These are phyloP conservation scores for Tinamus guttatus DNA, from an alignment of 2,113 vertebrate species.

Conservation along the genomic window DNA sequence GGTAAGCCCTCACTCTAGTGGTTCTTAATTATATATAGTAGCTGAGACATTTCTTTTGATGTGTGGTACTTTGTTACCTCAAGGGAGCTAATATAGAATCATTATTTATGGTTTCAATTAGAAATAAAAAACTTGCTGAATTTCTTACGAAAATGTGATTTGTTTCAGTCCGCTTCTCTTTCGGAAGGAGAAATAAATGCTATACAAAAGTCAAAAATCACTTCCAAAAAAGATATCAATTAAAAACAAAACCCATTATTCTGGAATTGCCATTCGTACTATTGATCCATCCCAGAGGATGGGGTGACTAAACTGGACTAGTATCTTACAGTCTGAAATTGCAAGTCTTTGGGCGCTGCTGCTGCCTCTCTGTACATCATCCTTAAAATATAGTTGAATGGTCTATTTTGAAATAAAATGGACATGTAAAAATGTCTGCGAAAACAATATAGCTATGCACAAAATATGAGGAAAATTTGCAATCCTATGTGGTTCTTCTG, in stretches of 20 bases:
- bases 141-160: not conserved
- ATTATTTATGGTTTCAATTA: not conserved
- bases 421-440: not conserved
- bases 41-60: not conserved
- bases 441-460: not conserved
- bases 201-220: not conserved
- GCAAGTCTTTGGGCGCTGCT: not conserved
- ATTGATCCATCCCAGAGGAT: not conserved
- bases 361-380: not conserved
- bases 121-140: not conserved
- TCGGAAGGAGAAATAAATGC: not conserved
- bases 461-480: not conserved
- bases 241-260: not conserved
- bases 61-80: not conserved
- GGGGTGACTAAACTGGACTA: not conserved
- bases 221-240: not conserved
- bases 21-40: not conserved
- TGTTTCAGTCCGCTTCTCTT: not conserved
- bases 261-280: not conserved
- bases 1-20: slow-evolving; percentile 79
- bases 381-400: not conserved
- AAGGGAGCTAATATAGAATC: not conserved
- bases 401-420: not conserved
- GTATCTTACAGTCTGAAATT: not conserved
- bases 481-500: not conserved